Evolutionary conservation across 2,797 vertebrate species (phyloP).

Genomic region (Takifugu rubripes): DNA sequence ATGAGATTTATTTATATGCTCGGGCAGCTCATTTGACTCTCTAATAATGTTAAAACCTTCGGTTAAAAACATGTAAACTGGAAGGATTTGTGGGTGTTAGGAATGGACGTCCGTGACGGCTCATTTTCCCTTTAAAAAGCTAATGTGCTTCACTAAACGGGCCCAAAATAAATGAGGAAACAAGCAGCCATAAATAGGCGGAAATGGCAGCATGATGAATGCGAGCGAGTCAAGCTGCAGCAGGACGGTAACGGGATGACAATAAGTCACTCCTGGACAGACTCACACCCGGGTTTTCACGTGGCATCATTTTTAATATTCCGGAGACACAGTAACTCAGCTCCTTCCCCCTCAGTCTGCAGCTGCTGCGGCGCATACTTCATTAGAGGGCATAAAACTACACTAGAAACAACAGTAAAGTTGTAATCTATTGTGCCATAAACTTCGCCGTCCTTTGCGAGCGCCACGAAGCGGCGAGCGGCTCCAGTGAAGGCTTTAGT

Average conservation of each 20-base stretch:
- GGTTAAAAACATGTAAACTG: conserved; percentile 19
- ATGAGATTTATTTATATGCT: not conserved
- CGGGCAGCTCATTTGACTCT: not conserved
- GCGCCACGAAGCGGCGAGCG: conserved; percentile 56
- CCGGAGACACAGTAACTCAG: conserved; percentile 9
- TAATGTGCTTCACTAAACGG: conserved; percentile 7
- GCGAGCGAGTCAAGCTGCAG: conserved; percentile 5
- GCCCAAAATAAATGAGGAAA: conserved; percentile 20
- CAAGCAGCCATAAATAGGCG: conserved; percentile 11
- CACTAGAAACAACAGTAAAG: conserved; percentile 31
- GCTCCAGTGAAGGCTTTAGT: conserved; percentile 54
- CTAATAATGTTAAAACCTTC: conserved; percentile 5
- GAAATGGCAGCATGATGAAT: conserved; percentile 11
- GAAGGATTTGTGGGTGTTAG: conserved; percentile 1
- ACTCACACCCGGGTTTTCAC: conserved; percentile 3
- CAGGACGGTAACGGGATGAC: conserved; percentile 13
- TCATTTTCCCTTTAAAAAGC: conserved; percentile 19
- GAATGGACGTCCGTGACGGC: conserved; percentile 13
- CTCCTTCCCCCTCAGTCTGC: conserved; percentile 2
- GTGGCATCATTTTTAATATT: conserved; percentile 9
- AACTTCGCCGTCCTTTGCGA: conserved; percentile 31
- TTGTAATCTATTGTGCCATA: conserved; percentile 40
- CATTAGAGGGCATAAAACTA: conserved; percentile 29
- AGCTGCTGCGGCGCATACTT: conserved; percentile 12
- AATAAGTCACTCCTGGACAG: conserved; percentile 4